A percentile compares a stretch with the other conserved stretches of the same genome.
Conservation (phyloP, 2,888 invertebrate species). For the Agrilus biguttatus region DNA sequence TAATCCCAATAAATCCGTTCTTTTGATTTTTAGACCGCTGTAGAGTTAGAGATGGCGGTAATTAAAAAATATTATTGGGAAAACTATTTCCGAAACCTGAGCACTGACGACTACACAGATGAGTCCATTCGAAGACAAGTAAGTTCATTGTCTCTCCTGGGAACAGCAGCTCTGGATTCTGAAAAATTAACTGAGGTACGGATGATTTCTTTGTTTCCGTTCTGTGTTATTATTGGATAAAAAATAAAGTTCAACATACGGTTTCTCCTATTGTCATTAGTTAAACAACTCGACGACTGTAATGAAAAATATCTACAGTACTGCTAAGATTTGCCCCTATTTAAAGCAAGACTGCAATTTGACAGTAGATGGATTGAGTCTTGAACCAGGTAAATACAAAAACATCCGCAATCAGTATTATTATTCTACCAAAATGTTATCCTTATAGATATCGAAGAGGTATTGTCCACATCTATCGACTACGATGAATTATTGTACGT, state of each 20-base stretch:
- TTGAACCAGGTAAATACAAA: neutral
- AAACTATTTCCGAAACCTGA: conserved; percentile 16
- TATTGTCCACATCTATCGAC: conserved; percentile 34
- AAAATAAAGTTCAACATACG: neutral
- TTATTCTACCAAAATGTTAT: too few species aligned
- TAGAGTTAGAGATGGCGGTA: conserved; percentile 3
- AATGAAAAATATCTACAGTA: conserved; percentile 20
- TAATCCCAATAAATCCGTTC: too few species aligned
- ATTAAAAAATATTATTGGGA: conserved; percentile 26
- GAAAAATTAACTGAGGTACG: conserved; percentile 18
- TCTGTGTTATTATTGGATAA: neutral
- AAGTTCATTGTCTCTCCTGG: conserved; percentile 27
- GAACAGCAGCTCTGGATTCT: conserved; percentile 26
- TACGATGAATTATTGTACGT: conserved; percentile 45
- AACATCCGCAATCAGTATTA: neutral
- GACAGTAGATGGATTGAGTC: neutral
- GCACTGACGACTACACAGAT: conserved; percentile 24
- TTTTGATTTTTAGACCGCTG: conserved; percentile 4
- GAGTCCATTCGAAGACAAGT: conserved; percentile 26
- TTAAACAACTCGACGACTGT: conserved; percentile 4
- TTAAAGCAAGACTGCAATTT: conserved; percentile 16
- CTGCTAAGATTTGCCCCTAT: conserved; percentile 24
- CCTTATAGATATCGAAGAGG: conserved; percentile 23
- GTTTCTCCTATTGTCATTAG: neutral
- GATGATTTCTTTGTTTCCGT: too few species aligned